Base-by-base conservation (phyloP, 2,113 vertebrate genomes). In the Hippocampus zosterae region DNA sequence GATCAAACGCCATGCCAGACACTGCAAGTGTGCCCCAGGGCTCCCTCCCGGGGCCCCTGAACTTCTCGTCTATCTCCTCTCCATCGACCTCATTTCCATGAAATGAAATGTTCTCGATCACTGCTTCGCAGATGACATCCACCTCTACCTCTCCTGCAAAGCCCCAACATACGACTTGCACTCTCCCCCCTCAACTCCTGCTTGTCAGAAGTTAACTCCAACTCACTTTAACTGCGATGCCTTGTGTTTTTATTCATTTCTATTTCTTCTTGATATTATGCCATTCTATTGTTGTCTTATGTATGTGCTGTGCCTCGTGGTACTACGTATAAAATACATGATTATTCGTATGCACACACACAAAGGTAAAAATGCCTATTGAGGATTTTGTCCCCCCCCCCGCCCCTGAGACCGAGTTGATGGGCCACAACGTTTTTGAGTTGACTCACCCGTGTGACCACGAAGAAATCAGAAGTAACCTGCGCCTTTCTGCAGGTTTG, bases 361-460 rank as follows among this genome's bases (percentile, higher is more conserved):
- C 18, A 9, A 69, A 72, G 7, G 16, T 73, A 3, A 46, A 64
- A 42, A 29, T 37, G 29, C 18, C 15, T 25, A 23, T 23, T 65
- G 10, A 11, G 21, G 21, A 50, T 19, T 46, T 44, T 66, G 9
- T 44, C 0, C 0, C 42, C 42, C 42, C 42, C 42, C 11, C 27
- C 8, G 11, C 42, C 75, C 42, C 74, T 48, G 87, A 99, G 97
- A 94, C 95, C 72, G 97, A 99, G 76, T 85, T 99, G 77, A 98
- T 94, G 80, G 97, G 97, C 84, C 95, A 97, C 85, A 98, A 94
- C 69, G 94, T 99, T 86, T 98, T 96, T 82, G 96, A 99, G 81
- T 97, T 96, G 68, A 94, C 94, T 77, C 96, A 99, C 60, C 97
- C 97, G 25, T 96, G 95, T 82, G 96, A 99, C 85, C 97, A 98